Base-by-base conservation (phyloP, 2,888 invertebrate genomes). In the Melanchra persicariae region DNA sequence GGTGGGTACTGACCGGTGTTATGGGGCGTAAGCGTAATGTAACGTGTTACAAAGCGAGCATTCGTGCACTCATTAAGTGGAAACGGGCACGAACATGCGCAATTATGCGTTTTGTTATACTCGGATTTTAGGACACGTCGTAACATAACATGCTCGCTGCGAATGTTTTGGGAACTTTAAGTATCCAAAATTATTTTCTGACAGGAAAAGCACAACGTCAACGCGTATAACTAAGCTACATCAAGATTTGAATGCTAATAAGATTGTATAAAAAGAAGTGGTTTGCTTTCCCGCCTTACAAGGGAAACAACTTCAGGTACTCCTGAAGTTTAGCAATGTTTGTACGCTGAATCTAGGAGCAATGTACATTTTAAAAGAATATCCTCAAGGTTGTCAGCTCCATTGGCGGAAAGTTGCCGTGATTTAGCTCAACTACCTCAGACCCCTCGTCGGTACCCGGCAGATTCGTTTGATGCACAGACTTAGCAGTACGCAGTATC, bases 391-490 rank as follows among this genome's bases (percentile, higher is more conserved):
- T 92, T 17, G 85, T 88, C 65, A 95, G 79, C 85, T 94, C 94
- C 94, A 94, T 94, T 0, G 92, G 87, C 12, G 93, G 89, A 71
- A 95, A 93, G 71, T 92, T 93, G 2, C 73, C 81, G 70, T 89
- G 80, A 77, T 88, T 90, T 15, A 93, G 85, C 49, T 86, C 83
- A 30, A 77, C 81, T 34, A 91, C 54, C 2, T 89, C 87, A 1
- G 83, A 65, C 5, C 94, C 94, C 72, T 93, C 89, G 55, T 77
- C 86, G 0, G 95, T 95, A 5, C 94, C 95, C 5, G 91, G 91
- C 61, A 95, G 90, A 82, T 95, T 95, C 2, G 95, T 95, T 77
- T 88, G 89, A 70, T 91, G 91, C 19, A 90, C 88, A 34, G 88
- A 85, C 82, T 89, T 91, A 12, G 90, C 75, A 62, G 91, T 91